Evolutionary conservation across 2,113 vertebrate genomes (phyloP), one percentile per base, ranked within the genome.

Genomic region (Apistogramma diplotaenia): DNA sequence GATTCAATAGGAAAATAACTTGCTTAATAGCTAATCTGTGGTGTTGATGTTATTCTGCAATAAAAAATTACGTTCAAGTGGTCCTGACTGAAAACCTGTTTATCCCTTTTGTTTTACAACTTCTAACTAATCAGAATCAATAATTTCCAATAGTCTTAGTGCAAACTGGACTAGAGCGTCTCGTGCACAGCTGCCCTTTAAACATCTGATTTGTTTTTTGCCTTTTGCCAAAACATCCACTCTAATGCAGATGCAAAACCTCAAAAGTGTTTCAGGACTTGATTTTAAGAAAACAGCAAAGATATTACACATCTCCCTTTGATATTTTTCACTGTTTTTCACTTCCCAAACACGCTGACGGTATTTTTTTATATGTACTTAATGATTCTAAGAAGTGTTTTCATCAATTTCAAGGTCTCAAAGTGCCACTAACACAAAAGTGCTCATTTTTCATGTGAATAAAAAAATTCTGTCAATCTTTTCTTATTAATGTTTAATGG

Each of bases 351-450:
- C 49, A 60, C 21, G 1, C 67, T 55, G 25, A 55, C 40, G n/a
- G 19, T 21, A 35, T 35, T 35, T 83, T 25, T 76, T 23, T 2
- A 79, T 74, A 60, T 10, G 3, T 56, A 11, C 53, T 76, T 70
- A 54, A 76, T 84, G 19, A 71, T 67, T 83, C 33, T 76, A 12
- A 70, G 40, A 74, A 73, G 56, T 6, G 1, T 23, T 46, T 16
- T 61, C 21, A 81, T 71, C 37, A 84, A 16, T 84, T 54, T 79
- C 33, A 89, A 88, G 79, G 70, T 78, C 51, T 89, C 40, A 8
- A 60, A 79, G 40, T 55, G 46, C 33, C 81, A 82, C 53, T 33
- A 21, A 73, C 12, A 12, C 23, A 83, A 74, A 76, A 74, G 25
- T 65, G 27, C 75, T 78, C 21, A 74, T 88, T 79, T 79, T 78